A percentile compares a stretch with the other conserved stretches of the same genome.
phyloP scores from a whole-genome alignment of 2,113 vertebrate genomes.

The Romanogobio albipinnatus region DNA sequence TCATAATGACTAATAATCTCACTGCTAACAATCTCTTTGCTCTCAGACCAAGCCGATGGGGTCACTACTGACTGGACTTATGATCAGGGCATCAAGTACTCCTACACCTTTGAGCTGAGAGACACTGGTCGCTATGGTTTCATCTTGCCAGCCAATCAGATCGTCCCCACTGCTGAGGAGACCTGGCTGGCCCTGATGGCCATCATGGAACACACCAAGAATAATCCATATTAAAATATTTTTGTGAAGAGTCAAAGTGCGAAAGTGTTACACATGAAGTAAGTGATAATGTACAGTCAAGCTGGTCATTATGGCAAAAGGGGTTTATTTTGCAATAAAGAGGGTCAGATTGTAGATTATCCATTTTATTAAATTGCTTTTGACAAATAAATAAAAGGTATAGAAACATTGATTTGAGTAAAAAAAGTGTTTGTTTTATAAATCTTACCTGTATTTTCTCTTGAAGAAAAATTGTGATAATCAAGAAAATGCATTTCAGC shows the following conservation, averaged over 20 bases:
- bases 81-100: slow-evolving; percentile 81
- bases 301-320: not conserved
- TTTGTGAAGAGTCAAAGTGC: not conserved
- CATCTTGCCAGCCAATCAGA: slow-evolving; percentile 84
- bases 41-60: slow-evolving; percentile 82
- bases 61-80: slow-evolving; percentile 88
- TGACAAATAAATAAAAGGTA: not conserved
- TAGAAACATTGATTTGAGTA: not conserved
- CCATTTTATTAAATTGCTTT: not conserved
- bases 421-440: not conserved
- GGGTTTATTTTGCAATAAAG: not conserved
- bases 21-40: slow-evolving; percentile 1
- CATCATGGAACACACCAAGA: slow-evolving; percentile 74
- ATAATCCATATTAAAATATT: slow-evolving; percentile 49
- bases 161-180: slow-evolving; percentile 86
- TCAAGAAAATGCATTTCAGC: too few relatives aligned
- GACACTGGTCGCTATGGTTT: slow-evolving; percentile 86
- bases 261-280: not conserved
- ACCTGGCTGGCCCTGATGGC: slow-evolving; percentile 83
- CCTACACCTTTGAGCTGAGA: slow-evolving; percentile 86
- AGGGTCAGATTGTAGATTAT: not conserved
- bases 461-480: not conserved
- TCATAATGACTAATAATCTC: not conserved
- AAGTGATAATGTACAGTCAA: not conserved
- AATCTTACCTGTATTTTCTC: not conserved